Evolutionary conservation across 1,140 invertebrate genomes (phyloP).

Genomic region (Bilobella aurantiaca): DNA sequence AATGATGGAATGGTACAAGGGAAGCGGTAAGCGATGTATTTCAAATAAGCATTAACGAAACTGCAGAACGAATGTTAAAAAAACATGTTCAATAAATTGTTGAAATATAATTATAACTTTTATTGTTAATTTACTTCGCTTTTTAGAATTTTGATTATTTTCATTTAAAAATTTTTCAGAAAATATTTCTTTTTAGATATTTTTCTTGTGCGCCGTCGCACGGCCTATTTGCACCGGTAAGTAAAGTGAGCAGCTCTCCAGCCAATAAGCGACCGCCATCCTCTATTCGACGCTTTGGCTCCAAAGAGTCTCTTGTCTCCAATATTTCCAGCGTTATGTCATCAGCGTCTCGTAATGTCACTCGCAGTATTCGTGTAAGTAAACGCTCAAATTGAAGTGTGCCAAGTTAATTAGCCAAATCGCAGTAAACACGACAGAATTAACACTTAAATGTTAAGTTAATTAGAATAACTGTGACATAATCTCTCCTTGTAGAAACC

Average conservation of each 20-base stretch:
- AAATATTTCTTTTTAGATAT: constrained; percentile 57
- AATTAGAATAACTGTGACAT: too few relatives aligned
- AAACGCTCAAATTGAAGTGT: neutral
- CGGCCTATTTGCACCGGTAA: constrained; percentile 81
- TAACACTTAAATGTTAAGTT: too few relatives aligned
- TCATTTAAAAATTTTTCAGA: neutral
- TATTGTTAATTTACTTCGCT: neutral
- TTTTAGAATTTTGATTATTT: neutral
- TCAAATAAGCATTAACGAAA: too few relatives aligned
- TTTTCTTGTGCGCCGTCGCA: constrained; percentile 82
- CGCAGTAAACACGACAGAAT: too few relatives aligned
- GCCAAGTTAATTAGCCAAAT: too few relatives aligned
- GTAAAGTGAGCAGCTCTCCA: constrained; percentile 72
- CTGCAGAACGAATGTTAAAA: too few relatives aligned
- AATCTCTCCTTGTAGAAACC: neutral
- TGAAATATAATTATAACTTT: neutral
- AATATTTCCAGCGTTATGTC: neutral
- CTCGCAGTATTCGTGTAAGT: neutral
- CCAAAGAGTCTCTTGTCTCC: neutral
- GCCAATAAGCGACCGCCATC: constrained; percentile 47
- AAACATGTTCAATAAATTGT: too few relatives aligned
- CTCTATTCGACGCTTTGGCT: neutral
- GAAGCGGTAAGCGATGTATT: constrained; percentile 18
- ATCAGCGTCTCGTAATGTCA: neutral
- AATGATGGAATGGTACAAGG: constrained; percentile 90